phyloP scores from a whole-genome alignment of 2,888 invertebrate genomes.

The Plutella xylostella region DNA sequence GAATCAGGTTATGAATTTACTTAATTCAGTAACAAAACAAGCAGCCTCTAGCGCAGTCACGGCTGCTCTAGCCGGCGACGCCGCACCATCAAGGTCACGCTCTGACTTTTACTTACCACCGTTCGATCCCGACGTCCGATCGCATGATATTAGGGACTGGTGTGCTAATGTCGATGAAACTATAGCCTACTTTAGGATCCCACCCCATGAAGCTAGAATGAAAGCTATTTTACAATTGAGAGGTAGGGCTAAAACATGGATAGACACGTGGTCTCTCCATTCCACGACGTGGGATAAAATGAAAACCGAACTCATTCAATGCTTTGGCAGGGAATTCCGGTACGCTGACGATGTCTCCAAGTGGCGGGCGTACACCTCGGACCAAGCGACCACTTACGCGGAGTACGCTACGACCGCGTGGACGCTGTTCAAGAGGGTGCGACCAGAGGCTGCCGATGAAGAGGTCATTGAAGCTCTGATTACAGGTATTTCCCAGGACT shows the following conservation, averaged over 20 bases:
- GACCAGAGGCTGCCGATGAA: no score
- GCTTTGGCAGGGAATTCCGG: not conserved
- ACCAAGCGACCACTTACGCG: no score
- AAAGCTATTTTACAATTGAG: conserved; percentile 16
- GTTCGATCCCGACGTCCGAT: conserved; percentile 10
- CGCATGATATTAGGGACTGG: conserved; percentile 12
- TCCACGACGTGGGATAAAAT: conserved; percentile 17
- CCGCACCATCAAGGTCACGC: not conserved
- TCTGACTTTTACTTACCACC: conserved; percentile 12
- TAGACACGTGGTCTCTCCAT: conserved; percentile 17
- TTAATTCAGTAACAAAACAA: no score
- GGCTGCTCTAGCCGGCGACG: not conserved
- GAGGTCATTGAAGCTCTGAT: no score
- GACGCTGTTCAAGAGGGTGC: no score
- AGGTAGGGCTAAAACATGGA: conserved; percentile 17
- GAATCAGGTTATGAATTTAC: no score
- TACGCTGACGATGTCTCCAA: no score
- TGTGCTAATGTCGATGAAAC: conserved; percentile 8
- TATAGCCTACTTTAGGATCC: no score
- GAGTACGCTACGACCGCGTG: no score
- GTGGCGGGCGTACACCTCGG: no score
- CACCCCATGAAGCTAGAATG: conserved; percentile 18
- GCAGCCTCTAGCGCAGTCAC: no score
- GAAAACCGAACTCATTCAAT: conserved; percentile 10
- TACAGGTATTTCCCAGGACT: no score